A percentile compares a stretch with the other conserved stretches of the same genome.
Conservation (phyloP, 1,140 invertebrate species). For the Oedothorax gibbosus region DNA sequence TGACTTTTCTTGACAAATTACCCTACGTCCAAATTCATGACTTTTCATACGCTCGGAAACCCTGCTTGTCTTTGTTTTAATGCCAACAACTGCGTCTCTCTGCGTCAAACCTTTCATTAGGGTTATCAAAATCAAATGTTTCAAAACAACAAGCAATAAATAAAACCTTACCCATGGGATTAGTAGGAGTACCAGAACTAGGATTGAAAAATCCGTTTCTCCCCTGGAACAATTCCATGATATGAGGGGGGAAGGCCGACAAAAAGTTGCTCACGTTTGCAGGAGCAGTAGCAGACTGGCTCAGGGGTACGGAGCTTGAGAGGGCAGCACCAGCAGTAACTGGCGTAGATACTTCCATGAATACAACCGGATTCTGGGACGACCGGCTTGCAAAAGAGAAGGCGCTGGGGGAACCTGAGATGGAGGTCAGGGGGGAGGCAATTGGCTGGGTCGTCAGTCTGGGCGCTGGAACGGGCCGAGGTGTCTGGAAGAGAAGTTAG, state of each 20-base stretch:
- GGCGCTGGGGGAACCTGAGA: not conserved
- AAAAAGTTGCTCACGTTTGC: not conserved
- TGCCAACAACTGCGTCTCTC: too few species aligned
- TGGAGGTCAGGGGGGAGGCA: slow-evolving; percentile 35
- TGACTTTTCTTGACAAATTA: too few species aligned
- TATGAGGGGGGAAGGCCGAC: not conserved
- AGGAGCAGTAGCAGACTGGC: not conserved
- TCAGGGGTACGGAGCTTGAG: slow-evolving; percentile 62
- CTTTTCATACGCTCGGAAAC: too few species aligned
- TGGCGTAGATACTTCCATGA: slow-evolving; percentile 77
- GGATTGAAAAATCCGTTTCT: not conserved
- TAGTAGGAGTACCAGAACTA: not conserved
- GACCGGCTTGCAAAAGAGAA: slow-evolving; percentile 24
- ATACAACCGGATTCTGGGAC: slow-evolving; percentile 73
- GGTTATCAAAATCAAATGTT: too few species aligned
- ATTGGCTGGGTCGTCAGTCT: slow-evolving; percentile 63
- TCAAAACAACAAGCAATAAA: too few species aligned
- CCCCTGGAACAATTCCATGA: not conserved
- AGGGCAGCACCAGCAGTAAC: slow-evolving; percentile 74
- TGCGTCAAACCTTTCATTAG: too few species aligned
- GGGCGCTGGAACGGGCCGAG: slow-evolving; percentile 1
- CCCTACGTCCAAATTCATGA: too few species aligned
- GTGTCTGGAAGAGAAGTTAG: not conserved
- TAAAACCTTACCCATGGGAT: not conserved
- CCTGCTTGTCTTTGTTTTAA: too few species aligned